Conservation (phyloP, 1,140 invertebrate genomes). For the Zaprionus kolodkinae region DNA sequence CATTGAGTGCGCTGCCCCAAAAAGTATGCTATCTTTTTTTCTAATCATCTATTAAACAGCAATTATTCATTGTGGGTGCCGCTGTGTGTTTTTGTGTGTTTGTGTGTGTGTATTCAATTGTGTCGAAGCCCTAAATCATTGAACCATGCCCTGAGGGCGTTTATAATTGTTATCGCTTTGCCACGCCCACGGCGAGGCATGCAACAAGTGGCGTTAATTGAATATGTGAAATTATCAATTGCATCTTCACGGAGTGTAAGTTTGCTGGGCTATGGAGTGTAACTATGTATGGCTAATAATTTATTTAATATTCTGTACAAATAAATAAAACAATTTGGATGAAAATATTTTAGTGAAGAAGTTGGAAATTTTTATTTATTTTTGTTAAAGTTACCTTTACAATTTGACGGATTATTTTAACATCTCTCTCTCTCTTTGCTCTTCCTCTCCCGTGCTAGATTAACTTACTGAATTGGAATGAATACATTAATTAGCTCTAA, state of each 20-base stretch:
- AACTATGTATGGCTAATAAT: background rate
- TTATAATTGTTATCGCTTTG: conserved; percentile 68
- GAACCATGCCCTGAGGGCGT: conserved; percentile 55
- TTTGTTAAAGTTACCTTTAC: background rate
- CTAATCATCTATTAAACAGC: conserved; percentile 74
- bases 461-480: background rate
- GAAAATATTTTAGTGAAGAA: background rate
- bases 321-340: background rate
- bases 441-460: background rate
- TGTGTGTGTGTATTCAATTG: conserved; percentile 12
- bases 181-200: conserved; percentile 44
- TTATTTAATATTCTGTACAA: background rate
- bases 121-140: conserved; percentile 64
- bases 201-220: conserved; percentile 61
- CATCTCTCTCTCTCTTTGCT: background rate
- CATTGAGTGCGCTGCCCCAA: conserved; percentile 44
- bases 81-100: background rate
- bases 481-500: conserved; percentile 16
- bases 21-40: conserved; percentile 61
- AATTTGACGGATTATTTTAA: too few relatives aligned
- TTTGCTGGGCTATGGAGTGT: background rate
- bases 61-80: conserved; percentile 53
- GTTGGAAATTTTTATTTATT: background rate
- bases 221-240: conserved; percentile 44
- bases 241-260: conserved; percentile 35